phyloP scores from a whole-genome alignment of 2,113 vertebrate genomes.

The Edolisoma coerulescens region DNA sequence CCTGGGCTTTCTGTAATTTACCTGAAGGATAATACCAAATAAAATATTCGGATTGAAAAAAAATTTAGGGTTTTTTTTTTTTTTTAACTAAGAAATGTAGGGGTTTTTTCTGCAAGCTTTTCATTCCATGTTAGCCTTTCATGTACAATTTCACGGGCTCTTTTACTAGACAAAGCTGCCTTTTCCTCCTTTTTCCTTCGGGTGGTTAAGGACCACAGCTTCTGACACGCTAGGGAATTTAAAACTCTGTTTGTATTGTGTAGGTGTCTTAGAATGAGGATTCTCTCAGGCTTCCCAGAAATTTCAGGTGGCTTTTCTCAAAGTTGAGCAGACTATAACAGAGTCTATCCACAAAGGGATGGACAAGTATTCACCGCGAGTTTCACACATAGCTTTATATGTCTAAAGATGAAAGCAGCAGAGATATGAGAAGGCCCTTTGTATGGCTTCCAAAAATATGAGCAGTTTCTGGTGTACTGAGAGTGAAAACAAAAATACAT shows the following conservation, averaged over 20 bases:
- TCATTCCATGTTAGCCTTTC: neutral
- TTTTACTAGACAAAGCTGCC: neutral
- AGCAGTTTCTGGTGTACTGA: neutral
- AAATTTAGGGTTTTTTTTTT: accelerated
- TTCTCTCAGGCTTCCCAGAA: neutral
- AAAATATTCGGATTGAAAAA: neutral
- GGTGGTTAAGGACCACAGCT: neutral
- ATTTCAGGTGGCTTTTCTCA: neutral
- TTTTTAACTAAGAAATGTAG: neutral
- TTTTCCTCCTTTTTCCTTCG: neutral
- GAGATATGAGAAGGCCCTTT: neutral
- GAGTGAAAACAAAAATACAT: neutral
- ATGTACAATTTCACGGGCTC: neutral
- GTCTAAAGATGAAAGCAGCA: neutral
- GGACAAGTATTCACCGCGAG: neutral
- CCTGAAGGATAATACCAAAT: neutral
- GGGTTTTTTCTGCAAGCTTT: neutral
- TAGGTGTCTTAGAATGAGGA: neutral
- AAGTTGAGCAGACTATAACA: neutral
- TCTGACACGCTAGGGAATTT: neutral
- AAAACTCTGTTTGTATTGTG: neutral
- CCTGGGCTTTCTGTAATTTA: neutral
- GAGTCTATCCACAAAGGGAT: neutral
- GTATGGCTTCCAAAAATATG: neutral
- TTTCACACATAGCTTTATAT: neutral